A percentile compares a stretch with the other conserved stretches of the same genome.
These are phyloP conservation scores for Limnephilus marmoratus DNA, from an alignment of 2,888 invertebrate genomes.

Conservation along the genomic window DNA sequence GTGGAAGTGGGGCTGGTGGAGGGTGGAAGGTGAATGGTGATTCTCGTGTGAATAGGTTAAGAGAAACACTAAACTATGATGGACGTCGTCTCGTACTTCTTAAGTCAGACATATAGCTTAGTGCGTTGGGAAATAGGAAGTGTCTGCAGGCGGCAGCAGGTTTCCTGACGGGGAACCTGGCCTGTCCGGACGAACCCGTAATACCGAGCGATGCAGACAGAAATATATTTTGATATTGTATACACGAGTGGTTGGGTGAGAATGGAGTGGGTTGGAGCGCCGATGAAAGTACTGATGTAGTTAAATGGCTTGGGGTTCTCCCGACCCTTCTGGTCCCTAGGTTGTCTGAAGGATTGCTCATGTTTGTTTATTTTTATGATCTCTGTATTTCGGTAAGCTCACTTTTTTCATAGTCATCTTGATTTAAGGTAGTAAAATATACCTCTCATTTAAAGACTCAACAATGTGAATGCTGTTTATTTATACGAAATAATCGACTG, in stretches of 20 bases:
- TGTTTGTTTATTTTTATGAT: background rate
- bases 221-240: background rate
- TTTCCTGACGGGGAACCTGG: no score
- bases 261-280: background rate
- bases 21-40: slow-evolving; percentile 55
- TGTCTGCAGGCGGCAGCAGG: background rate
- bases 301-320: background rate
- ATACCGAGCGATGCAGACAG: background rate
- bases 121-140: background rate
- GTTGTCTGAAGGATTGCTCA: slow-evolving; percentile 19
- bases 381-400: slow-evolving; percentile 38
- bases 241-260: background rate
- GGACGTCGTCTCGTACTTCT: slow-evolving; percentile 27
- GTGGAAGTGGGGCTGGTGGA: background rate
- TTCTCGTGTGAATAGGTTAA: slow-evolving; percentile 61
- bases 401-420: slow-evolving; percentile 4
- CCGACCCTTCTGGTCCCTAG: slow-evolving; percentile 20
- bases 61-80: slow-evolving; percentile 18
- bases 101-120: background rate
- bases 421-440: background rate
- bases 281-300: background rate
- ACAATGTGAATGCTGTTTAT: slow-evolving; percentile 9
- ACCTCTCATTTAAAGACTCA: slow-evolving; percentile 24
- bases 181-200: background rate
- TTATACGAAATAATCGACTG: slow-evolving; percentile 27